Percentiles rank a stretch among this genome's conserved stretches.
Evolutionary conservation across 2,797 vertebrate species (phyloP).

Genomic region (Pseudochaenichthys georgianus): DNA sequence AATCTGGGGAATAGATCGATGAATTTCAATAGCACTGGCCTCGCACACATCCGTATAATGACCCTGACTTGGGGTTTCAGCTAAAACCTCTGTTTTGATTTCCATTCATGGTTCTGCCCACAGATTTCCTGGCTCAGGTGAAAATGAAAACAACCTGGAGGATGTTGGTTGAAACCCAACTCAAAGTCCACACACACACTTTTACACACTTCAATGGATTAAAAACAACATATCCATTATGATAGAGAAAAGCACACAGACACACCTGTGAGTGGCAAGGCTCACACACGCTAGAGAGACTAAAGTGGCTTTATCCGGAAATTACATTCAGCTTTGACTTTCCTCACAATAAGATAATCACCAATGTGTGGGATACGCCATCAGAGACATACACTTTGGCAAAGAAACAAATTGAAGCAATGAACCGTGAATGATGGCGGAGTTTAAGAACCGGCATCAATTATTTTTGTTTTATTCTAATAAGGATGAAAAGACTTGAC

Average conservation of each 20-base stretch:
- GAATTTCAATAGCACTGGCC: constrained; percentile 21
- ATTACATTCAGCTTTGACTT: constrained; percentile 33
- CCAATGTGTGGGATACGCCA: constrained; percentile 8
- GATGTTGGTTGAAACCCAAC: constrained; percentile 45
- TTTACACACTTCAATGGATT: constrained; percentile 16
- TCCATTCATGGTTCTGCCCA: constrained; percentile 53
- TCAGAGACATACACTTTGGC: constrained; percentile 8
- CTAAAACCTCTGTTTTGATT: constrained; percentile 59
- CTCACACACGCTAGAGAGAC: not conserved
- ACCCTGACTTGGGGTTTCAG: constrained; percentile 35
- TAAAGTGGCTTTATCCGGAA: constrained; percentile 35
- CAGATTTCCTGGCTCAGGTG: constrained; percentile 68
- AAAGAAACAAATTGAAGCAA: constrained; percentile 14
- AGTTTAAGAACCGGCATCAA: constrained; percentile 27
- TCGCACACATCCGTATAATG: constrained; percentile 41
- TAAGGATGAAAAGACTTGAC: constrained; percentile 6
- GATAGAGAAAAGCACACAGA: not conserved
- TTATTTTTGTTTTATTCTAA: constrained; percentile 21
- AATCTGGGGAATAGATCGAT: constrained; percentile 60
- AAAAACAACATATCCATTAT: not conserved
- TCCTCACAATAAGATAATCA: constrained; percentile 27
- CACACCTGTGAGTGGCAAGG: not conserved
- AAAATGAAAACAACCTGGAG: constrained; percentile 44
- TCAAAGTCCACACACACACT: constrained; percentile 22
- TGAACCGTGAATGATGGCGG: constrained; percentile 15